Conservation (phyloP, 2,113 vertebrate genomes). For the Penelope pileata region DNA sequence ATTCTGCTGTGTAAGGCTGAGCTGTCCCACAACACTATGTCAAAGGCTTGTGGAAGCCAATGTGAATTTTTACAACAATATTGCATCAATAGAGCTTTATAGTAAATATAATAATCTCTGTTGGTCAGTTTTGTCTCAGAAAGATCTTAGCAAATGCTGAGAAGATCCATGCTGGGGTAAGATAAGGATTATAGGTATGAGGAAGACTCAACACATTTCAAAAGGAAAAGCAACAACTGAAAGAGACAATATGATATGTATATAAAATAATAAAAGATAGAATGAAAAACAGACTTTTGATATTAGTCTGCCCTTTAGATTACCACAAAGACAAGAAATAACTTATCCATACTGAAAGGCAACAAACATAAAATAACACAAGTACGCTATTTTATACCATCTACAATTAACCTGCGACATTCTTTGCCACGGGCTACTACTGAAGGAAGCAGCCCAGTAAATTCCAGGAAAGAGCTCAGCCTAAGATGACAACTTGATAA, state of each 20-base stretch:
- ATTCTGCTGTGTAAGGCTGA: background rate
- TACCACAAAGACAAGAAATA: background rate
- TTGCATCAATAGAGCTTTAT: background rate
- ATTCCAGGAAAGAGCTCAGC: background rate
- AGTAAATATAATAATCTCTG: background rate
- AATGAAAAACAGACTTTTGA: background rate
- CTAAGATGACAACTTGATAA: background rate
- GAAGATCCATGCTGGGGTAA: background rate
- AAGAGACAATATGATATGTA: background rate
- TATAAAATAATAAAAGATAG: background rate
- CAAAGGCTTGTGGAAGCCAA: background rate
- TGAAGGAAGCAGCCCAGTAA: background rate
- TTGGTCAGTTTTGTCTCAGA: background rate
- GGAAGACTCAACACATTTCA: background rate
- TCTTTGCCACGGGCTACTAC: background rate
- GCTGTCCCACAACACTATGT: background rate
- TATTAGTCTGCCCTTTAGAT: background rate
- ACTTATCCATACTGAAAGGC: background rate
- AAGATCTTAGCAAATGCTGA: background rate
- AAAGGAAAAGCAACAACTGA: background rate
- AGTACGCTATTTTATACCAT: background rate
- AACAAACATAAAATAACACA: background rate
- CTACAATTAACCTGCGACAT: background rate
- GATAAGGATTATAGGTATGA: background rate
- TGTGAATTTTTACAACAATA: background rate